Evolutionary conservation across 2,888 invertebrate species (phyloP).

Genomic region (Chromoteleia sp.): DNA sequence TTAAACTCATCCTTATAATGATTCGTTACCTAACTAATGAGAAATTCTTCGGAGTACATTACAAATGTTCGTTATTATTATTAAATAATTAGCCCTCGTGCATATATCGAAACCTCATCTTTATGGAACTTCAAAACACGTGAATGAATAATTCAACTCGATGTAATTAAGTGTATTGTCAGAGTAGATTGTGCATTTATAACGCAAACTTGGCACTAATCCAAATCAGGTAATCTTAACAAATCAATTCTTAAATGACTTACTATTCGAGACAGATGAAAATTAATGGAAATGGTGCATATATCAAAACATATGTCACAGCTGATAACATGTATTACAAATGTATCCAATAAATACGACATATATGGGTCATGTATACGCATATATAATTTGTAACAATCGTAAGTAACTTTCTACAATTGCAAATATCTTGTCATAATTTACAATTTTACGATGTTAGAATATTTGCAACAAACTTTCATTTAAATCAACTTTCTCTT

Average conservation of each 20-base stretch:
- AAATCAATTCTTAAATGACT: conserved; percentile 54
- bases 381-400: conserved; percentile 31
- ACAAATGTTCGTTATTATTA: too few species aligned
- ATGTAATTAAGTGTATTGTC: conserved; percentile 26
- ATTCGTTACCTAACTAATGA: too few species aligned
- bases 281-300: conserved; percentile 46
- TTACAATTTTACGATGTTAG: conserved; percentile 12
- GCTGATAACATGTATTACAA: conserved; percentile 43
- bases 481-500: background rate
- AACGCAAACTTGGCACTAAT: conserved; percentile 21
- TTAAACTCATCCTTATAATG: too few species aligned
- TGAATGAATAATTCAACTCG: conserved; percentile 17
- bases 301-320: conserved; percentile 46
- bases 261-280: conserved; percentile 27
- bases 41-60: too few species aligned
- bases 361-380: conserved; percentile 33
- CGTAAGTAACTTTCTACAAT: conserved; percentile 37
- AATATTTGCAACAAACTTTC: conserved; percentile 4
- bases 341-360: conserved; percentile 51
- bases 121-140: background rate
- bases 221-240: conserved; percentile 42
- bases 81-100: background rate
- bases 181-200: conserved; percentile 29
- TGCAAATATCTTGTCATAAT: conserved; percentile 13
- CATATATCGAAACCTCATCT: background rate